Conservation (phyloP, 1,140 invertebrate species). For the Temnothorax nylanderi region DNA sequence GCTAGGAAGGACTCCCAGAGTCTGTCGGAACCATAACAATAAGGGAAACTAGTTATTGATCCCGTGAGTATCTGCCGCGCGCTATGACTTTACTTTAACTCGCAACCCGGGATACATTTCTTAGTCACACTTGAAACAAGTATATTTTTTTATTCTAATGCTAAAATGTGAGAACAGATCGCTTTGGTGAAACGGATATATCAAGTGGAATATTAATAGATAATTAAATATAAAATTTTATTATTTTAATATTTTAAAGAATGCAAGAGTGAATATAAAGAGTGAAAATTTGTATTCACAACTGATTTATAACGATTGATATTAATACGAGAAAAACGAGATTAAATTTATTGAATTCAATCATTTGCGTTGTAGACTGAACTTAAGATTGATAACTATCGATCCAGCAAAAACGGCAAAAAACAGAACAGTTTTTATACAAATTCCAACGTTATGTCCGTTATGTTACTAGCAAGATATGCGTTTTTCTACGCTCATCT, state of each 20-base stretch:
- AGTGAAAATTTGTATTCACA: not conserved
- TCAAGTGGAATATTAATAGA: not conserved
- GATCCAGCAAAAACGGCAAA: not conserved
- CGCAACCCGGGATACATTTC: not conserved
- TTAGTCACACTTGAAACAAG: not conserved
- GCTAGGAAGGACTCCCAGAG: not conserved
- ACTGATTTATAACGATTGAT: not conserved
- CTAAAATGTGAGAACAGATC: not conserved
- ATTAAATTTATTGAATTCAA: not conserved
- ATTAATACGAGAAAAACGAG: not conserved
- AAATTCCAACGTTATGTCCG: not conserved
- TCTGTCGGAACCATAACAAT: not conserved
- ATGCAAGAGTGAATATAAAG: not conserved
- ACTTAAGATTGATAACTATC: not conserved
- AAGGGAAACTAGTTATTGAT: slow-evolving; percentile 28
- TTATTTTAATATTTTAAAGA: slow-evolving; percentile 6
- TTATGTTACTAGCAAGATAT: not conserved
- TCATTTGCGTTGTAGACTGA: not conserved
- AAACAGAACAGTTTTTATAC: not conserved
- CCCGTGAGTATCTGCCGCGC: not conserved
- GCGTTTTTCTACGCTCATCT: not conserved
- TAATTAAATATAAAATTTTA: slow-evolving; percentile 1
- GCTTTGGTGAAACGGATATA: not conserved
- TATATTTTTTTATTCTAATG: not conserved
- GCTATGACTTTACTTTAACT: not conserved